Evolutionary conservation across 2,113 vertebrate species (phyloP), one percentile per base, ranked within the genome.

Genomic region (Melanerpes formicivorus): DNA sequence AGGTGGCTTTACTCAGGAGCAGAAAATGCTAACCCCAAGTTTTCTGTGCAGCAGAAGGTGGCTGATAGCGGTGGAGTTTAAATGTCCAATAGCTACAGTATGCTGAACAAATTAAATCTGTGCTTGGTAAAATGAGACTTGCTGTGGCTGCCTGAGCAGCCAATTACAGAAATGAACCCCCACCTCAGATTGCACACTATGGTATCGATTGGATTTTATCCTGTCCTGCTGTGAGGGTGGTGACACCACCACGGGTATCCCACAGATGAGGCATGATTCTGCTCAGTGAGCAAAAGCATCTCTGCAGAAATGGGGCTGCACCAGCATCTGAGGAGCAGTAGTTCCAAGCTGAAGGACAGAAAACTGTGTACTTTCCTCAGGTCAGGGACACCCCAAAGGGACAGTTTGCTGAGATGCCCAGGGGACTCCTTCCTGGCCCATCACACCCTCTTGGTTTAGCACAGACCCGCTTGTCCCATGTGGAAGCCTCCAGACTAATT

Each of bases 261-360:
- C n/a, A 6, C 42, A 18, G 65, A 11, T 10, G 27, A 62, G 66
- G 30, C 16, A 62, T 1, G 3, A 27, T 42, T 14, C 71, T 46
- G n/a, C 58, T 67, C 63, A 15, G 70, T 2, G 7, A 14, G 32
- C 42, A 30, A 1, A 46, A 37, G 4, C n/a, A 6, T 76, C 60
- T 11, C 32, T 10, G 7, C n/a, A 10, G 19, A 6, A 32, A 6
- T 4, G 44, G 50, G 37, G 59, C 82, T 67, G 71, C 4, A 0
- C 3, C n/a, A 11, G 6, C 12, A 5, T 0, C 0, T 10, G 25
- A 59, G 66, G 14, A 50, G 59, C 70, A 54, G 54, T 3, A 0
- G 8, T 7, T n/a, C 8, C 5, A 58, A 32, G 71, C 75, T 55
- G 90, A 25, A 63, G 71, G n/a, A 5, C 1, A 4, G 21, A 27